A percentile compares a stretch with the other conserved stretches of the same genome.
phyloP scores from a whole-genome alignment of 2,888 invertebrate species.

The Metallyticus violacea region DNA sequence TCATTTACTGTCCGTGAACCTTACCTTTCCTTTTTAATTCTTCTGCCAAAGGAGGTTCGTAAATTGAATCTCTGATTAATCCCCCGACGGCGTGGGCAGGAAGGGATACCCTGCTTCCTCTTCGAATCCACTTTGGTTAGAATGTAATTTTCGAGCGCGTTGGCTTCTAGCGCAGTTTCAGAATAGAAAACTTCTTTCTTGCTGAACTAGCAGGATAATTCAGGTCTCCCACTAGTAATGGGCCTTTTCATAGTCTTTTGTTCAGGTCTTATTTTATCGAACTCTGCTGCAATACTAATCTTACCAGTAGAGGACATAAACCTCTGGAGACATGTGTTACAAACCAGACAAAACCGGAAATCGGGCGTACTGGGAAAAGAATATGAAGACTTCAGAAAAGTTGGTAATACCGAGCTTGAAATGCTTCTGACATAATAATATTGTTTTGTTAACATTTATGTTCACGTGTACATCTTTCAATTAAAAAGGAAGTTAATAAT shows the following conservation, averaged over 20 bases:
- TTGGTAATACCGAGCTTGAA: too few species aligned
- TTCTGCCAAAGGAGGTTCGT: background rate
- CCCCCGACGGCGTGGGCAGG: background rate
- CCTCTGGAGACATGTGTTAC: too few species aligned
- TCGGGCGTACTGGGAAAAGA: too few species aligned
- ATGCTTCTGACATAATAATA: too few species aligned
- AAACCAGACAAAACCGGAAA: too few species aligned
- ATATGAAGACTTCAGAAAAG: too few species aligned
- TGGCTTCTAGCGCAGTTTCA: too few species aligned
- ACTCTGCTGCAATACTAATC: background rate
- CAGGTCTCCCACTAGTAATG: background rate
- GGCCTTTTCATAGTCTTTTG: background rate
- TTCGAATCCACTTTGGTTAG: background rate
- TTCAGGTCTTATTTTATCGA: background rate
- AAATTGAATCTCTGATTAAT: background rate
- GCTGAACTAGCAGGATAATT: background rate
- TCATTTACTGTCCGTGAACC: background rate
- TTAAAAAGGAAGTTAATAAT: too few species aligned
- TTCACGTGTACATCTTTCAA: too few species aligned
- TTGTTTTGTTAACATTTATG: too few species aligned
- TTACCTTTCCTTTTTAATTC: background rate
- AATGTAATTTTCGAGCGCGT: background rate
- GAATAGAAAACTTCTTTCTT: background rate
- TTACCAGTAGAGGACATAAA: too few species aligned
- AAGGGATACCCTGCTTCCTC: background rate